phyloP scores from a whole-genome alignment of 2,797 vertebrate species.

The Orientallactaga sibirica region DNA sequence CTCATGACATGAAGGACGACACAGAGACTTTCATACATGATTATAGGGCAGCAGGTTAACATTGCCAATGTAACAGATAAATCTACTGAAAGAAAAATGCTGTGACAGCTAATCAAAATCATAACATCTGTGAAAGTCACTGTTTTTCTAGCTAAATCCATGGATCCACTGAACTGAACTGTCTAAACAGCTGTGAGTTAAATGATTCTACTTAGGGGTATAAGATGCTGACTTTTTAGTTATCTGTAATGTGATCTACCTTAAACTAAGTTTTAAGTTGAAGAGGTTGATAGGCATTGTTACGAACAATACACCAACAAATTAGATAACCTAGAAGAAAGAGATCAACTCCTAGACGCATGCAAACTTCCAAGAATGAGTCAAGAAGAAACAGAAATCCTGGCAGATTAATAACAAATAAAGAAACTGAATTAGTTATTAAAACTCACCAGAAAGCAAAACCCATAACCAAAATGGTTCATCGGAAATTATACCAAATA shows the following conservation, averaged over 20 bases:
- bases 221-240: background rate
- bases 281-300: background rate
- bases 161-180: background rate
- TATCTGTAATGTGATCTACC: background rate
- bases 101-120: background rate
- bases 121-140: background rate
- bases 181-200: background rate
- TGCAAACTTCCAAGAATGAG: background rate
- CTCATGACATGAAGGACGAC: background rate
- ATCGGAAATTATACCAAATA: background rate
- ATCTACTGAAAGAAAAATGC: background rate
- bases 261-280: background rate
- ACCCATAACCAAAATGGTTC: background rate
- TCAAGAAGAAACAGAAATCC: background rate
- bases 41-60: background rate
- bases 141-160: background rate
- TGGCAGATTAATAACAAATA: background rate
- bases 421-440: background rate
- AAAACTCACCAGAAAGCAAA: background rate
- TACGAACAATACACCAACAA: background rate
- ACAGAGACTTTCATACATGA: background rate
- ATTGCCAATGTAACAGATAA: background rate
- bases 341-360: background rate
- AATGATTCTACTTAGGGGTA: rapidly evolving
- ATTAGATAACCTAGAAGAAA: background rate